Evolutionary conservation across 2,113 vertebrate genomes (phyloP), one percentile per base, ranked within the genome.

Genomic region (Nothoprocta pentlandii): DNA sequence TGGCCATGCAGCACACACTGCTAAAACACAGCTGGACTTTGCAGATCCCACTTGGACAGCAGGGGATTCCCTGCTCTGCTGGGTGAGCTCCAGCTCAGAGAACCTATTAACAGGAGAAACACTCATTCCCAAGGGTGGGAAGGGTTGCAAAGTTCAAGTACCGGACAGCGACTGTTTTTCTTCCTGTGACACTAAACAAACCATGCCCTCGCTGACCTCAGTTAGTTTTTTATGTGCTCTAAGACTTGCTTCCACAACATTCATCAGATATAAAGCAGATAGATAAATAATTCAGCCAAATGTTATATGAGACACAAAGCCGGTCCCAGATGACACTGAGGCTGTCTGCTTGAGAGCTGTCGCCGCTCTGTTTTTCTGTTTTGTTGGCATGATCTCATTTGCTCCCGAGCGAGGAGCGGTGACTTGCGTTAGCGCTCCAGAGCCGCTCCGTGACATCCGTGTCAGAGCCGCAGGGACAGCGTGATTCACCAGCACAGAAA

Each of bases 291-390:
- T 16, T 6, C 2, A 69, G 46, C 2, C 34, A n/a, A 21, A 44
- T 4, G 28, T 30, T 54, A 10, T 6, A 30, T 47, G 30, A 47
- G 32, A 10, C 3, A 9, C 6, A 53, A 7, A 58, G 5, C 4
- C 3, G 2, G 42, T 46, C 15, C 67, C 34, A 16, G 44, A 20
- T 42, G n/a, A 41, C 26, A 22, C 26, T 36, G 23, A 62, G 32
- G n/a, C 10, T 56, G n/a, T 0, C 1, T 58, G 12, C 12, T 16
- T 53, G 30, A 84, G 34, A 77, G 16, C 13, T n/a, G 19, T 15
- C 0, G 0, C 10, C 12, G 7, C 10, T 80, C 30, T 22, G 3
- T 0, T 7, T 21, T 20, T 53, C n/a, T 68, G 68, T 44, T 25
- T 36, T 36, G 46, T 16, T 22, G 32, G 20, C 42, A 44, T 12